Evolutionary conservation across 1,140 invertebrate genomes (phyloP).

Genomic region (Meloidogyne hapla): DNA sequence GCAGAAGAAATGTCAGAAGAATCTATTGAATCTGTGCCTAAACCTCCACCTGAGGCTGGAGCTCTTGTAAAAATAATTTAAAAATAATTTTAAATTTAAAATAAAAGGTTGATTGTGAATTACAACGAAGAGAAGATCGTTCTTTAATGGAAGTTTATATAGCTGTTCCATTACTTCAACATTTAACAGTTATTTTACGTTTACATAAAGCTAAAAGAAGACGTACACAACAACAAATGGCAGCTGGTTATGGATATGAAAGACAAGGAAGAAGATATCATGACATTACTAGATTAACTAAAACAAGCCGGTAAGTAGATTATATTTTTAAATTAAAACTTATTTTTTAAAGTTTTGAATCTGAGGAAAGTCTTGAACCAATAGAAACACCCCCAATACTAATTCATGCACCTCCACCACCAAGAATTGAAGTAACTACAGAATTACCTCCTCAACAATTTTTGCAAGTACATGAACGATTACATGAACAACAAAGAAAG

Average conservation of each 20-base stretch:
- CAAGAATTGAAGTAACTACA: conserved; percentile 18
- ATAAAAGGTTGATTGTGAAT: conserved; percentile 35
- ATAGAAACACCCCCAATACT: neutral
- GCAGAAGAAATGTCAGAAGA: conserved; percentile 39
- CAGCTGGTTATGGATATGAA: conserved; percentile 51
- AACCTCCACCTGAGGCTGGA: neutral
- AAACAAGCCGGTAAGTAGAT: conserved; percentile 8
- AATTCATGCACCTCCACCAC: neutral
- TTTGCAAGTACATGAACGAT: conserved; percentile 2
- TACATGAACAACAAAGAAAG: conserved; percentile 4
- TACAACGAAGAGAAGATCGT: conserved; percentile 38
- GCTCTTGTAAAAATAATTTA: conserved; percentile 7
- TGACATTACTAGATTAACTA: conserved; percentile 28
- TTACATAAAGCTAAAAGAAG: conserved; percentile 19
- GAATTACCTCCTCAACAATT: neutral
- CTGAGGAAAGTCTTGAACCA: conserved; percentile 27
- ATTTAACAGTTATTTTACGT: conserved; percentile 33
- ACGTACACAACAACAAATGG: conserved; percentile 31
- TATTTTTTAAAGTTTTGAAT: conserved; percentile 6
- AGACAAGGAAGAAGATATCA: conserved; percentile 37
- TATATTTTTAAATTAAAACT: conserved; percentile 15
- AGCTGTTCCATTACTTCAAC: conserved; percentile 27
- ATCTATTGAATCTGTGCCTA: conserved; percentile 34
- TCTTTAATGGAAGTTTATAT: conserved; percentile 36
- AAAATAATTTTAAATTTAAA: neutral